phyloP scores from a whole-genome alignment of 1,140 invertebrate genomes.

The Pachyrhynchus sulphureomaculatus region DNA sequence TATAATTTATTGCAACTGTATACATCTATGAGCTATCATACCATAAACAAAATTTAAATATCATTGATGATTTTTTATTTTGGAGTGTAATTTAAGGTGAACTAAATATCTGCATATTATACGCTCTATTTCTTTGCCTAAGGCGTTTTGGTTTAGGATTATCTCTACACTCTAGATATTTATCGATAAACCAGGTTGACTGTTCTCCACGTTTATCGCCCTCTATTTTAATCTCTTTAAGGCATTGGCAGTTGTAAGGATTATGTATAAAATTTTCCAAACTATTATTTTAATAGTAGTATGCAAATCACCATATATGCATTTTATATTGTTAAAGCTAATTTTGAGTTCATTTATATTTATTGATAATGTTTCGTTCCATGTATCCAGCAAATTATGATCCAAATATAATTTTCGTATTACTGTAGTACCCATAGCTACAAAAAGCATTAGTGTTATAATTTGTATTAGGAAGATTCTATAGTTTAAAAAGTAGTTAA shows the following conservation, averaged over 20 bases:
- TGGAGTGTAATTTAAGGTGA: too few relatives aligned
- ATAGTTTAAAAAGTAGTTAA: too few relatives aligned
- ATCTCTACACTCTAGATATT: slow-evolving; percentile 8
- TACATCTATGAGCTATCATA: too few relatives aligned
- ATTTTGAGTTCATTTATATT: slow-evolving; percentile 24
- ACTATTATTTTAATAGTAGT: slow-evolving; percentile 18
- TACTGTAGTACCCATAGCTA: not conserved
- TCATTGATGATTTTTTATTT: too few relatives aligned
- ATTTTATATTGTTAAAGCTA: slow-evolving; percentile 11
- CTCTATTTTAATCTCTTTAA: slow-evolving; percentile 20
- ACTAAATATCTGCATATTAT: slow-evolving; percentile 6
- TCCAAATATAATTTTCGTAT: slow-evolving; percentile 19
- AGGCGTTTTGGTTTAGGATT: not conserved
- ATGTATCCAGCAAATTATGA: slow-evolving; percentile 16
- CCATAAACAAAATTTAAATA: too few relatives aligned
- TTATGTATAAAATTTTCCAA: slow-evolving; percentile 13
- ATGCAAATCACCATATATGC: slow-evolving; percentile 14
- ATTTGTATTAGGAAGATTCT: not conserved
- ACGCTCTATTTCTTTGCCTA: not conserved
- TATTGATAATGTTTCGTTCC: slow-evolving; percentile 13
- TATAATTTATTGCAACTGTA: too few relatives aligned
- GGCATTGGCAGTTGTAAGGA: slow-evolving; percentile 16
- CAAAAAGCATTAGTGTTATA: not conserved
- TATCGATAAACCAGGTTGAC: slow-evolving; percentile 12
- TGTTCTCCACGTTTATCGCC: not conserved